Evolutionary conservation across 2,888 invertebrate species (phyloP).

Genomic region (Athalia cordata): DNA sequence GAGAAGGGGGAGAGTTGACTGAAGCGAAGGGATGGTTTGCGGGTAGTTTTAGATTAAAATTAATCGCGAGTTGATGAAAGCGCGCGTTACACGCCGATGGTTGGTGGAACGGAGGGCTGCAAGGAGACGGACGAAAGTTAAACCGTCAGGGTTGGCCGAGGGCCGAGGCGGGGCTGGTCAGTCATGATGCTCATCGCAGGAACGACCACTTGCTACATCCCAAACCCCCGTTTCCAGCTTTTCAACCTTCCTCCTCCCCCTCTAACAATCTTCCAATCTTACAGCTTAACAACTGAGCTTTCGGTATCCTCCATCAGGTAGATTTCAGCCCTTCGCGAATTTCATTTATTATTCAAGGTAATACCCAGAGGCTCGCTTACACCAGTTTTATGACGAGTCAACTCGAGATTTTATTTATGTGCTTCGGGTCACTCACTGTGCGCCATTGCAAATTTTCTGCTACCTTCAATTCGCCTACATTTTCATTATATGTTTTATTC

Average conservation of each 20-base stretch:
- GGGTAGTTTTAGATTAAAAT: constrained; percentile 68
- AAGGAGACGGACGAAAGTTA: constrained; percentile 13
- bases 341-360: constrained; percentile 34
- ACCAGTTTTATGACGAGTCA: not conserved
- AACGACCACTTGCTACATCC: constrained; percentile 28
- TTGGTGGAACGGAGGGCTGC: not conserved
- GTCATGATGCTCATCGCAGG: constrained; percentile 27
- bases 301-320: constrained; percentile 6
- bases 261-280: not conserved
- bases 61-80: constrained; percentile 66
- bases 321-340: constrained; percentile 17
- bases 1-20: constrained; percentile 46
- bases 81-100: constrained; percentile 22
- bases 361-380: constrained; percentile 2
- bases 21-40: constrained; percentile 63
- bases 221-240: constrained; percentile 29
- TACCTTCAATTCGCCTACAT: not conserved
- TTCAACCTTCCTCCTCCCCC: not conserved
- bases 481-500: not conserved
- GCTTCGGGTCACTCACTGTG: not conserved
- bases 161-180: constrained; percentile 29
- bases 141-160: constrained; percentile 15
- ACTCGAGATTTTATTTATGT: not conserved
- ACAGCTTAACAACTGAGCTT: constrained; percentile 35
- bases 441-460: not conserved